A percentile compares a stretch with the other conserved stretches of the same genome.
Conservation (phyloP, 2,888 invertebrate species). For the Empis livida region DNA sequence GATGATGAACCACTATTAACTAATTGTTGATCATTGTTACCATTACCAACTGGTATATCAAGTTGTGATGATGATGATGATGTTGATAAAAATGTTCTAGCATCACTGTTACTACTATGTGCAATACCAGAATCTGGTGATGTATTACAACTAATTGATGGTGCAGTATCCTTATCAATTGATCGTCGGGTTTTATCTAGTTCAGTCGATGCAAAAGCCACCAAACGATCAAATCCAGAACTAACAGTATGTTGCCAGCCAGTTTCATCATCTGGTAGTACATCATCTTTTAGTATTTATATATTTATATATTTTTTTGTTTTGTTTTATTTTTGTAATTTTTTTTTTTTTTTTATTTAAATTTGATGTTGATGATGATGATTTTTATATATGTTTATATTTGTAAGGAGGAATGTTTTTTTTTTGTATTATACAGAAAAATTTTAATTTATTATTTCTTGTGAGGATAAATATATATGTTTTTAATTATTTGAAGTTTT, state of each 20-base stretch:
- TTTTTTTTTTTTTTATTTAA: too few relatives aligned
- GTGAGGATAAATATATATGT: too few relatives aligned
- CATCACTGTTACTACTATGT: slow-evolving; percentile 41
- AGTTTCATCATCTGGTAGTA: slow-evolving; percentile 58
- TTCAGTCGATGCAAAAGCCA: slow-evolving; percentile 86
- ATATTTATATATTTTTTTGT: too few relatives aligned
- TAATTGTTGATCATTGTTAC: slow-evolving; percentile 10
- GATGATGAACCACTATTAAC: slow-evolving; percentile 7
- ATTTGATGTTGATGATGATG: too few relatives aligned
- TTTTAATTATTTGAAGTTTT: too few relatives aligned
- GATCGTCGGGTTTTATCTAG: slow-evolving; percentile 74
- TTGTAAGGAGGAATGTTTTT: too few relatives aligned
- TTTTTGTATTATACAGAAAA: too few relatives aligned
- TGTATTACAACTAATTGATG: slow-evolving; percentile 55
- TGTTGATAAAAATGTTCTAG: slow-evolving; percentile 35
- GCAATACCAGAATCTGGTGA: slow-evolving; percentile 81
- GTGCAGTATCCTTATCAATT: slow-evolving; percentile 52
- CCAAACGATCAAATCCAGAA: slow-evolving; percentile 85
- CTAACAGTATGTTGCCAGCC: slow-evolving; percentile 91
- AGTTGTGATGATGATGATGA: slow-evolving; percentile 38
- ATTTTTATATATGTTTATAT: too few relatives aligned
- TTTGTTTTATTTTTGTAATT: too few relatives aligned
- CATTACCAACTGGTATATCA: slow-evolving; percentile 26
- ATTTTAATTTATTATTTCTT: too few relatives aligned
- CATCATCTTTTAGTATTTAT: slow-evolving; percentile 31